Conservation (phyloP, 2,113 vertebrate genomes). For the human (Homo sapiens) region GRCh38 chr1:61288501-61289000, state of each 20-base stretch:
- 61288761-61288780: neutral
- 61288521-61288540: neutral
- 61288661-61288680: neutral
- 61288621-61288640: neutral
- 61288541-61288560: neutral
- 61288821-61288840: no score
- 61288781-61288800: neutral
- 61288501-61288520: neutral
- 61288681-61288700: neutral
- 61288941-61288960: no score
- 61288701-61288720: neutral
- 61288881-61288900: no score
- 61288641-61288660: neutral
- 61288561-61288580: neutral
- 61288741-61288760: neutral
- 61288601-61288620: neutral
- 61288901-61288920: no score
- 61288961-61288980: no score
- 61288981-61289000: no score
- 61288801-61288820: no score
- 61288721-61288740: neutral
- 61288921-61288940: no score
- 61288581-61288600: neutral
- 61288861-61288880: no score
- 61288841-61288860: no score